These are phyloP conservation scores for Phycodurus eques DNA, from an alignment of 2,113 vertebrate species.

Conservation along the genomic window DNA sequence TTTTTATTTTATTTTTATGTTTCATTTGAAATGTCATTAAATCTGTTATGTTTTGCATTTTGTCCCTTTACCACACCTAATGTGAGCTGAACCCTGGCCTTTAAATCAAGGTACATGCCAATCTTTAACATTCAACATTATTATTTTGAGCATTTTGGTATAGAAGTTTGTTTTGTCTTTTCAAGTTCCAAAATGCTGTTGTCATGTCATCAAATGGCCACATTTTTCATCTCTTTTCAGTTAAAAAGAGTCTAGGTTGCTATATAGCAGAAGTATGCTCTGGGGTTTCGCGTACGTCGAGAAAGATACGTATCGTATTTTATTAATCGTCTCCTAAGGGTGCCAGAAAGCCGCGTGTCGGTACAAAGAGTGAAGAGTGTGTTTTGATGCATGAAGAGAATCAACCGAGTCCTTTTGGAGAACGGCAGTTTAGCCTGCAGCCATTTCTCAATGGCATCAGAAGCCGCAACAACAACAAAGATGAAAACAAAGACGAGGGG, in stretches of 20 bases:
- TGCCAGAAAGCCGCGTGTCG: constrained; percentile 8
- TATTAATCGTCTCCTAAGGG: neutral
- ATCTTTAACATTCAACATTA: too few species aligned
- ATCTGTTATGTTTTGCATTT: too few species aligned
- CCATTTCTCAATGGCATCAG: constrained; percentile 22
- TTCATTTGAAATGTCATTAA: too few species aligned
- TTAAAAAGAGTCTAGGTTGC: neutral
- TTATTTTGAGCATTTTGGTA: too few species aligned
- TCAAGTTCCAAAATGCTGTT: too few species aligned
- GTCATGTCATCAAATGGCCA: neutral
- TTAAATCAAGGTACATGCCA: too few species aligned
- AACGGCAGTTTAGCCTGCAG: constrained; percentile 7
- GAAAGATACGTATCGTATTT: neutral
- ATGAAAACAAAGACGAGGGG: constrained; percentile 1
- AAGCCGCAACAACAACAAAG: constrained; percentile 20
- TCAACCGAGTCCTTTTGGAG: constrained; percentile 13
- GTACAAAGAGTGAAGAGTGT: constrained; percentile 8
- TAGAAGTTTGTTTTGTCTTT: too few species aligned
- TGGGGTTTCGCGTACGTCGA: neutral
- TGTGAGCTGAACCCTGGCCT: too few species aligned
- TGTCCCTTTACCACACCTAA: neutral
- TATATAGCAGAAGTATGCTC: neutral
- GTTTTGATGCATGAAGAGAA: constrained; percentile 15
- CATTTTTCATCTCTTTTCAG: neutral
- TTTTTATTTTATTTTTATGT: too few species aligned